phyloP scores from a whole-genome alignment of 2,888 invertebrate genomes.

The Tupiocoris notatus region DNA sequence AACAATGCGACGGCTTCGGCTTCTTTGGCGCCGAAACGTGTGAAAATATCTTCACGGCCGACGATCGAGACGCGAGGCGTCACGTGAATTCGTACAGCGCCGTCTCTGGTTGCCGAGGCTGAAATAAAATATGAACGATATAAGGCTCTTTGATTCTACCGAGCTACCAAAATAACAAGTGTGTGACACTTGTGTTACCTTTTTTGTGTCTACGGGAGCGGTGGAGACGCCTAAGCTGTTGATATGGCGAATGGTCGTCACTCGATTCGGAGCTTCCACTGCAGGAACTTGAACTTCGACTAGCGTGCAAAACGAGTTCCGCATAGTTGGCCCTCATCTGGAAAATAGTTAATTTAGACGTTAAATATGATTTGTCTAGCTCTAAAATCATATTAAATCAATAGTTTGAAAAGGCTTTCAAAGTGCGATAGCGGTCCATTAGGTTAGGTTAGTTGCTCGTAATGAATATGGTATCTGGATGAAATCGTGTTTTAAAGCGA shows the following conservation, averaged over 20 bases:
- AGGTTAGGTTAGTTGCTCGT: too few species aligned
- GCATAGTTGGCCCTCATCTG: conserved; percentile 73
- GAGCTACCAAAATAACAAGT: too few species aligned
- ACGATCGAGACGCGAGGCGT: conserved; percentile 68
- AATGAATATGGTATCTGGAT: too few species aligned
- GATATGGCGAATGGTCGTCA: conserved; percentile 65
- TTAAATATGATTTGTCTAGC: too few species aligned
- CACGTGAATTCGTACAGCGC: conserved; percentile 52
- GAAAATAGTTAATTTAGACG: too few species aligned
- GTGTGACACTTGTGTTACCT: conserved; percentile 62
- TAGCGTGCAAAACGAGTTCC: conserved; percentile 69
- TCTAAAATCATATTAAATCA: too few species aligned
- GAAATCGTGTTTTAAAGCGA: too few species aligned
- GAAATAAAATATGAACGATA: too few species aligned
- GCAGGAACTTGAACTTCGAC: conserved; percentile 62
- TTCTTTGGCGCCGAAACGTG: conserved; percentile 74
- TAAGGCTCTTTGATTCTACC: too few species aligned
- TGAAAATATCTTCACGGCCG: conserved; percentile 73
- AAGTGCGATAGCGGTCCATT: too few species aligned
- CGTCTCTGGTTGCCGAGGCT: conserved; percentile 54
- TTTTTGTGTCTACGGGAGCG: conserved; percentile 73
- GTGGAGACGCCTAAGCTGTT: conserved; percentile 67
- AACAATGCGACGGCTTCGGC: conserved; percentile 74
- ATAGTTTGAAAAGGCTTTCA: too few species aligned
- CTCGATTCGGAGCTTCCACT: conserved; percentile 60